Evolutionary conservation across 1,140 invertebrate species (phyloP).

Genomic region (Heliconius himera): DNA sequence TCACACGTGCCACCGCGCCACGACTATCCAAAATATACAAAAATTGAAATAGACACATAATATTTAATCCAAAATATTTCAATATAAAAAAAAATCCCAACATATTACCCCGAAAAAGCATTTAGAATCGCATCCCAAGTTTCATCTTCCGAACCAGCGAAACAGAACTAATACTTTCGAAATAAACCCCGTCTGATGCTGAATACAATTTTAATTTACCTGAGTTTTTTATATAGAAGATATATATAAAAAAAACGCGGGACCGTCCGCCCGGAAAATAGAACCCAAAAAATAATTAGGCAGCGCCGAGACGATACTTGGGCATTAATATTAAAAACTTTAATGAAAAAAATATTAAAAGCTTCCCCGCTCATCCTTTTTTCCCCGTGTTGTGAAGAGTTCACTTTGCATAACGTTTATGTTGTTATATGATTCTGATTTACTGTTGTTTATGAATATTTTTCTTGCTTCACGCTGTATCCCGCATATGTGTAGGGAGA

Average conservation of each 20-base stretch:
- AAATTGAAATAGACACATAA: too few species aligned
- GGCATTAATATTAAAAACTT: conserved; percentile 81
- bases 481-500: background rate
- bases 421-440: background rate
- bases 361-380: conserved; percentile 74
- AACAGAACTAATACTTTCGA: conserved; percentile 49
- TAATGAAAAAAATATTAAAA: conserved; percentile 81
- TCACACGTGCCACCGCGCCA: too few species aligned
- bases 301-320: conserved; percentile 62
- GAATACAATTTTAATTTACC: conserved; percentile 50
- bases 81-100: conserved; percentile 1
- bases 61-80: too few species aligned
- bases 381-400: conserved; percentile 42
- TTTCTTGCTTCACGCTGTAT: background rate
- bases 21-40: too few species aligned
- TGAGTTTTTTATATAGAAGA: conserved; percentile 39
- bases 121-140: conserved; percentile 18
- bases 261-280: conserved; percentile 55
- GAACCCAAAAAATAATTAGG: conserved; percentile 73
- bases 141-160: conserved; percentile 38
- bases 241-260: conserved; percentile 25
- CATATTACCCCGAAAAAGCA: background rate
- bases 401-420: background rate
- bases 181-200: conserved; percentile 42
- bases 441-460: background rate